phyloP scores from a whole-genome alignment of 2,113 vertebrate genomes.

The Pao palembangensis region DNA sequence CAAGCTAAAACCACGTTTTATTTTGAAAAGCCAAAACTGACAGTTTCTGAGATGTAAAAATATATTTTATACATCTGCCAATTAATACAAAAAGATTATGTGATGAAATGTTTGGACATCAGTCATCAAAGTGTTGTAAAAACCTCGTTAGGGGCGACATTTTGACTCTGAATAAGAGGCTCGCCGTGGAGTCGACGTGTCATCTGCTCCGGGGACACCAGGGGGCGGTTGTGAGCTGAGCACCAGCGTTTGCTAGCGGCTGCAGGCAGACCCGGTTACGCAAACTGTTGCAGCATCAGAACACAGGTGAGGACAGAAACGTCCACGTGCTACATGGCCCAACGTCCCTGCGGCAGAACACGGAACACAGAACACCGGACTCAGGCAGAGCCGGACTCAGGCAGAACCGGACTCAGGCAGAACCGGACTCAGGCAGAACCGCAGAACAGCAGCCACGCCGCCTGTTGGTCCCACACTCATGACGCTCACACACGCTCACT shows the following conservation, averaged over 20 bases:
- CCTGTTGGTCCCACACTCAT: conserved; percentile 12
- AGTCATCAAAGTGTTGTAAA: no score
- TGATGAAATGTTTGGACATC: no score
- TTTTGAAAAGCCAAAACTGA: no score
- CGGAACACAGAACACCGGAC: conserved; percentile 27
- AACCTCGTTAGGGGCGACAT: no score
- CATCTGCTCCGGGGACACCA: no score
- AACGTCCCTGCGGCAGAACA: conserved; percentile 39
- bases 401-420: neutral
- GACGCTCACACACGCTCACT: conserved; percentile 6
- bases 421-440: neutral
- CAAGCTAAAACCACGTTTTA: no score
- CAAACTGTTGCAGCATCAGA: conserved; percentile 50
- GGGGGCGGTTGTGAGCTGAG: conserved; percentile 5
- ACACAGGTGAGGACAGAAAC: conserved; percentile 45
- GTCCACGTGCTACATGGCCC: conserved; percentile 63
- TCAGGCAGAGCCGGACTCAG: conserved; percentile 55
- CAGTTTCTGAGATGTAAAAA: no score
- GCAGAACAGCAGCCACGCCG: no score
- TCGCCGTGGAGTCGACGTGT: no score
- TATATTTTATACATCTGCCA: no score
- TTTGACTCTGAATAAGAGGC: no score
- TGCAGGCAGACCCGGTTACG: conserved; percentile 31
- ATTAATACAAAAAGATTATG: no score
- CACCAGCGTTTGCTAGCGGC: neutral